Evolutionary conservation across 2,797 vertebrate species (phyloP).

Genomic region (Chrysocyon brachyurus): DNA sequence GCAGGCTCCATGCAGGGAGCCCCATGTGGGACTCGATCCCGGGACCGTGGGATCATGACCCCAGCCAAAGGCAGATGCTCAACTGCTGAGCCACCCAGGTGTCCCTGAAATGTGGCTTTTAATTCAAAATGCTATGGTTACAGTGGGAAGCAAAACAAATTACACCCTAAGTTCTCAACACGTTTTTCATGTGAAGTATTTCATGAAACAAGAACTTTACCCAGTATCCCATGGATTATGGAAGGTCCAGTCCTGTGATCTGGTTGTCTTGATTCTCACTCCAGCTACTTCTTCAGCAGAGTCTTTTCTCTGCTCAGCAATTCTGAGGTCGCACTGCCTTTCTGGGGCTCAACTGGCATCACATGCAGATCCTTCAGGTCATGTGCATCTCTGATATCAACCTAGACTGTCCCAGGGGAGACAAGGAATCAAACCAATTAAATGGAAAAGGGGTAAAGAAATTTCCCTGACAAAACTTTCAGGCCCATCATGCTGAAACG

Average conservation of each 20-base stretch:
- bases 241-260: neutral
- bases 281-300: neutral
- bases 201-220: constrained; percentile 38
- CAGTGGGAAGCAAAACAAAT: constrained; percentile 40
- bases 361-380: neutral
- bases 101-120: neutral
- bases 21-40: no score
- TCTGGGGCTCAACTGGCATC: neutral
- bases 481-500: neutral
- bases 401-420: neutral
- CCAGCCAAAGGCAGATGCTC: no score
- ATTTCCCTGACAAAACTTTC: neutral
- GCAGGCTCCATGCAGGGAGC: no score
- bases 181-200: constrained; percentile 35
- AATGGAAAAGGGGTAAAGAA: constrained; percentile 12
- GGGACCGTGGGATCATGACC: no score
- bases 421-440: neutral
- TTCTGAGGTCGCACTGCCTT: neutral
- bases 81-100: no score
- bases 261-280: constrained; percentile 28
- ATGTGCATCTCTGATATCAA: neutral
- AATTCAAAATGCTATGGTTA: constrained; percentile 39
- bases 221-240: neutral
- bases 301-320: neutral
- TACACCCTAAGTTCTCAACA: neutral